Evolutionary conservation across 1,140 invertebrate species (phyloP).

Genomic region (Drosophila santomea): DNA sequence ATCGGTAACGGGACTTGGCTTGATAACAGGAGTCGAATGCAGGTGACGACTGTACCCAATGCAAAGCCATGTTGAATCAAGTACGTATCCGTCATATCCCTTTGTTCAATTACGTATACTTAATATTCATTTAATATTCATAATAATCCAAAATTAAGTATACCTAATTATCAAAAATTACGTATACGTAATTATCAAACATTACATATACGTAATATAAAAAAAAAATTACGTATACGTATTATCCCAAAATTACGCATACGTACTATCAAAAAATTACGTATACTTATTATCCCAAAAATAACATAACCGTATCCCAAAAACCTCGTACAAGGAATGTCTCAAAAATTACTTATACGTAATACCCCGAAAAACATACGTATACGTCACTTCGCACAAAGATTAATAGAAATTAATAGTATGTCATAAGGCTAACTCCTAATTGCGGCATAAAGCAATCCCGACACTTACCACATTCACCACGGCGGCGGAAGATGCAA

Average conservation of each 20-base stretch:
- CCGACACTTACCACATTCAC: conserved; percentile 47
- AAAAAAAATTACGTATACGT: not conserved
- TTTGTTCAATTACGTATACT: not conserved
- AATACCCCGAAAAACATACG: too few relatives aligned
- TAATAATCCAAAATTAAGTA: not conserved
- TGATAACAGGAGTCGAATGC: conserved; percentile 23
- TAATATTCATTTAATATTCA: not conserved
- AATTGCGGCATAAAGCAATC: conserved; percentile 1
- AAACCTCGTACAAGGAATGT: not conserved
- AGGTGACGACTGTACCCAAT: conserved; percentile 12
- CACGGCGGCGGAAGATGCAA: conserved; percentile 54
- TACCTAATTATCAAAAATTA: not conserved
- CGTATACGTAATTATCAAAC: not conserved
- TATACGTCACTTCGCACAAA: too few relatives aligned
- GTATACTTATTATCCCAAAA: not conserved
- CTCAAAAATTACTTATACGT: not conserved
- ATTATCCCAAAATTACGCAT: not conserved
- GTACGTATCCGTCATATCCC: not conserved
- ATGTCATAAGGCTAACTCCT: not conserved
- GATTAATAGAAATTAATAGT: too few relatives aligned
- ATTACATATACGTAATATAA: not conserved
- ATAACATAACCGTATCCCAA: too few relatives aligned
- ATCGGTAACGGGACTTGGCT: conserved; percentile 35
- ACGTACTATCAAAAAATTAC: not conserved
- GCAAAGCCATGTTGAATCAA: not conserved